Base-by-base conservation (phyloP, 2,113 vertebrate species). In the Dolichotis patagonum region DNA sequence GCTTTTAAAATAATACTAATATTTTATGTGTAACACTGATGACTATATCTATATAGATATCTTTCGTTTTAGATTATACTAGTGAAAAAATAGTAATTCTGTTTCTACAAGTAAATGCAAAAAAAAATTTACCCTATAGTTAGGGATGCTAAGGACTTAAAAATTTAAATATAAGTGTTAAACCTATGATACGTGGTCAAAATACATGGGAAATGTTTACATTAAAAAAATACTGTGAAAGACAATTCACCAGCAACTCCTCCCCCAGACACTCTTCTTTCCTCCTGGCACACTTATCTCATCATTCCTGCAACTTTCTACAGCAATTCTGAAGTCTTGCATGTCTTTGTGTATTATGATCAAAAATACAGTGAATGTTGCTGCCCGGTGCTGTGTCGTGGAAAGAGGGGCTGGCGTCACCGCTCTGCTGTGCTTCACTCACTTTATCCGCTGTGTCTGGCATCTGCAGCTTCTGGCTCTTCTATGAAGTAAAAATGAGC, bases 361-460 rank as follows among this genome's bases (percentile, higher is more conserved):
- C 13, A 35, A 52, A 80, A 35, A 19, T 2, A 80, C 7, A 54
- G 30, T 17, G 43, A 17, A 32, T 17, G 13, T 6, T 49, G 49
- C 2, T 54, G 17, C 46, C 4, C 43, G 9, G 28, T 52, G 46
- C 46, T 16, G 32, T 10, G 8, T 14, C 8, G 19, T 35, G 49
- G 30, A 22, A 19, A 54, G 17, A 8, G 6, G 5, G 49, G 1
- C 49, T 52, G 30, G 0, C 14, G 10, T 17, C 10, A 1, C 43
- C 75, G 20, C 19, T 7, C 16, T 52, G 7, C 14, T 35, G 8
- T 35, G 46, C 19, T 35, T 20, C 4, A 0, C 19, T 28, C 49
- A 35, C 9, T 32, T 80, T 35, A 80, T 52, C 10, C 30, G 2
- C 30, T 35, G 2, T 20, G 0, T 22, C 30, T 80, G 75, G 75